Conservation (phyloP, 2,113 vertebrate genomes). For the Merops nubicus region DNA sequence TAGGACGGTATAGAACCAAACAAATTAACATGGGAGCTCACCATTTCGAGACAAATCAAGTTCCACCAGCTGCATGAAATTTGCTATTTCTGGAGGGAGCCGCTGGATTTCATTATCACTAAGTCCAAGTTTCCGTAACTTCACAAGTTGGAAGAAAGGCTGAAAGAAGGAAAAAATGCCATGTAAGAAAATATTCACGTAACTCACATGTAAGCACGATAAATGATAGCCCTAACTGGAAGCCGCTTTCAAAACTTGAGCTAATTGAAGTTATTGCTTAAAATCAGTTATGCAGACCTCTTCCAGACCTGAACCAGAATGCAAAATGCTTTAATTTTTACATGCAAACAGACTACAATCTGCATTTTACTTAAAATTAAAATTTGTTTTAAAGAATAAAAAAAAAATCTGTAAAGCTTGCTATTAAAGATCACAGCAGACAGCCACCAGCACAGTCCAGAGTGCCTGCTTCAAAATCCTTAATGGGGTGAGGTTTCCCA, state of each 20-base stretch:
- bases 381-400: background rate
- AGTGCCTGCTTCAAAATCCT: background rate
- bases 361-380: background rate
- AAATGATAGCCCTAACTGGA: background rate
- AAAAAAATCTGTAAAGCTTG: background rate
- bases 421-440: background rate
- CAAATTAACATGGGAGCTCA: constrained; percentile 63
- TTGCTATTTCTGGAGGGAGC: constrained; percentile 94
- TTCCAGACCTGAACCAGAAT: background rate
- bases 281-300: background rate
- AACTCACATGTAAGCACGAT: background rate
- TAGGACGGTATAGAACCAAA: background rate
- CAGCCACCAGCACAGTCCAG: background rate
- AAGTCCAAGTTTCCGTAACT: constrained; percentile 94
- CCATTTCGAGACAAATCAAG: constrained; percentile 96
- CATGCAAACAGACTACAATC: background rate
- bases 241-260: background rate
- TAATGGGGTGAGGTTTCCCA: background rate
- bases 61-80: constrained; percentile 97
- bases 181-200: background rate
- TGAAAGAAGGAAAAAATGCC: constrained; percentile 70
- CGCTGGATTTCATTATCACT: constrained; percentile 98
- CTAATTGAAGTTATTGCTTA: background rate
- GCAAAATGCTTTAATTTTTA: background rate
- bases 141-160: constrained; percentile 96